Conservation (phyloP, 2,797 vertebrate species). For the Clarias pachynema region DNA sequence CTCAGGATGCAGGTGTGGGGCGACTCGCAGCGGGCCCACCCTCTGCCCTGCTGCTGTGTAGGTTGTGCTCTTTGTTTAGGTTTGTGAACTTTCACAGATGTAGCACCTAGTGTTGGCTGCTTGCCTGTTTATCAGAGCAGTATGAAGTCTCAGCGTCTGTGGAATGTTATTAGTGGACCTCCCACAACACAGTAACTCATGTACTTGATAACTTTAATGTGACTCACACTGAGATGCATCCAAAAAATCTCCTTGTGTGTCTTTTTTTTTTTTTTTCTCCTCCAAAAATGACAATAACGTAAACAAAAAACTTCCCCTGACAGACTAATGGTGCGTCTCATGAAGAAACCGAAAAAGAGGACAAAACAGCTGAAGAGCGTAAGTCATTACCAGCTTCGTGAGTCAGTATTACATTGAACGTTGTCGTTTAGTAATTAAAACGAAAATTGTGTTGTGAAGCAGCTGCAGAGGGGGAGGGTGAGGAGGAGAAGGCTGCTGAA, state of each 20-base stretch:
- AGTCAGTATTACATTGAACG: not conserved
- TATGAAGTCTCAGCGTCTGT: not conserved
- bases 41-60: conserved; percentile 26
- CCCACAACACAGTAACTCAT: conserved; percentile 9
- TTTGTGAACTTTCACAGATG: conserved; percentile 75
- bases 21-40: conserved; percentile 50
- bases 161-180: conserved; percentile 23
- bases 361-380: conserved; percentile 65
- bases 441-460: conserved; percentile 29
- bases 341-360: conserved; percentile 75
- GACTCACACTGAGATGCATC: conserved; percentile 6
- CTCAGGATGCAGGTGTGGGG: conserved; percentile 77
- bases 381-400: conserved; percentile 29
- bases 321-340: conserved; percentile 79
- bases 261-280: not conserved
- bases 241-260: not conserved
- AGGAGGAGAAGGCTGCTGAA: conserved; percentile 73
- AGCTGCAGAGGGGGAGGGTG: conserved; percentile 66
- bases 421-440: not conserved
- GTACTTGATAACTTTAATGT: conserved; percentile 10
- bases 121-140: conserved; percentile 14
- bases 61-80: conserved; percentile 72
- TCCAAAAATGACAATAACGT: not conserved
- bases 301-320: not conserved
- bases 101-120: conserved; percentile 42